Evolutionary conservation across 2,888 invertebrate species (phyloP).

Genomic region (Operophtera brumata): DNA sequence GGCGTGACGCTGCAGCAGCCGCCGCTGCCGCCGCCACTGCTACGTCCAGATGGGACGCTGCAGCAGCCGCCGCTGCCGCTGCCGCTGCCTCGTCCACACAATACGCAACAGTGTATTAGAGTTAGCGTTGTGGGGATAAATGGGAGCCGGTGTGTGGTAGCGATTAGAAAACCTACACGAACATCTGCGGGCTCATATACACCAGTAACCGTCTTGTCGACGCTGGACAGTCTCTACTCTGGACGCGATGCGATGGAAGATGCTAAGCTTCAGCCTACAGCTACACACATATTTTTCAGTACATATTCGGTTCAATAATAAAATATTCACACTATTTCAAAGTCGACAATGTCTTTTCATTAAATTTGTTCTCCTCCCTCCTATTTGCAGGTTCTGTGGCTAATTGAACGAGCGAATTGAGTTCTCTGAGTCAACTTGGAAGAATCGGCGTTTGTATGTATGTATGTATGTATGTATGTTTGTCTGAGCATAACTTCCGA

Average conservation of each 20-base stretch:
- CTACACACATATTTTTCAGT: background rate
- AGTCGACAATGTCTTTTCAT: constrained; percentile 15
- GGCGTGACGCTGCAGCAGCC: background rate
- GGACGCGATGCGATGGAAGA: constrained; percentile 15
- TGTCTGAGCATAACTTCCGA: too few species aligned
- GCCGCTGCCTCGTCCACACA: constrained; percentile 15
- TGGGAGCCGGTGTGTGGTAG: constrained; percentile 43
- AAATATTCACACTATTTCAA: constrained; percentile 18
- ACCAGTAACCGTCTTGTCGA: constrained; percentile 33
- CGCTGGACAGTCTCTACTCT: constrained; percentile 20
- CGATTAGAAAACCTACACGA: constrained; percentile 41
- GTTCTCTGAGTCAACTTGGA: too few species aligned
- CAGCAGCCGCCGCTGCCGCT: constrained; percentile 32
- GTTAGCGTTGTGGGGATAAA: constrained; percentile 25
- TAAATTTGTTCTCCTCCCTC: constrained; percentile 2
- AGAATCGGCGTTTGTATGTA: too few species aligned
- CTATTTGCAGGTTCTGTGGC: constrained; percentile 24
- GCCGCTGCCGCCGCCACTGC: background rate
- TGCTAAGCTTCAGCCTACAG: constrained; percentile 19
- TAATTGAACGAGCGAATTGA: too few species aligned
- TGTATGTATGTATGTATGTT: too few species aligned
- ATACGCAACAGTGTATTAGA: too few species aligned
- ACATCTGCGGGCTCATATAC: constrained; percentile 42
- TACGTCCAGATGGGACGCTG: background rate
- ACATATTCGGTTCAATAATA: constrained; percentile 9